Percentiles rank a stretch among this genome's conserved stretches.
These are phyloP conservation scores for Oreortyx pictus DNA, from an alignment of 2,797 vertebrate genomes.

Conservation along the genomic window DNA sequence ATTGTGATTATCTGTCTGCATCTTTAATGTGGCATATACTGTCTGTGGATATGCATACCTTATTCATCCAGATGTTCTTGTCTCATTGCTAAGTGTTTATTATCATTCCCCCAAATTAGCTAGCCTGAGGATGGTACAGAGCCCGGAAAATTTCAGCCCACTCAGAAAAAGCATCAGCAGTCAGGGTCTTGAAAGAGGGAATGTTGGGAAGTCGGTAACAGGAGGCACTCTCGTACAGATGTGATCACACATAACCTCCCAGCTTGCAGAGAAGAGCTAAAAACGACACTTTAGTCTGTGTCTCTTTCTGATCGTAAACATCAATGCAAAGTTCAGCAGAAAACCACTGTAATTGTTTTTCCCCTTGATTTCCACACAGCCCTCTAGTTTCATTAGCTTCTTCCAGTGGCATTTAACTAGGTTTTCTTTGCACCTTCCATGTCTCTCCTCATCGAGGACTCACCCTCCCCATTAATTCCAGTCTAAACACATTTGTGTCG, in stretches of 20 bases:
- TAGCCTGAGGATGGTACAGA: neutral
- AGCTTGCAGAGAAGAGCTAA: neutral
- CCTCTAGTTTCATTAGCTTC: neutral
- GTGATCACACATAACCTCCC: neutral
- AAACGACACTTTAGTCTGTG: neutral
- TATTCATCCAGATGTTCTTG: neutral
- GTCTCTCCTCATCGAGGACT: neutral
- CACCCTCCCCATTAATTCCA: neutral
- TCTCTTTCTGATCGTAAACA: neutral
- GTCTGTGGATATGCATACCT: neutral
- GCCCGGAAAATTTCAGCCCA: neutral
- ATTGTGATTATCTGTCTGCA: neutral
- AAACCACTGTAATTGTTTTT: neutral
- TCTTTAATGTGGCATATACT: neutral
- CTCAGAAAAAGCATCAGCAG: neutral
- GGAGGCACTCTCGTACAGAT: neutral
- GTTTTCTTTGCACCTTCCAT: neutral
- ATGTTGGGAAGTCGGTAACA: accelerated
- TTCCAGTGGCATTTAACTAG: neutral
- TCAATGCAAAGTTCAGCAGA: neutral
- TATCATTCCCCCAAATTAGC: neutral
- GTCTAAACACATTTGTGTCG: constrained; percentile 6
- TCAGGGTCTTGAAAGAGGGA: neutral
- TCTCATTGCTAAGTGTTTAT: neutral
- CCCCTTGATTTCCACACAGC: neutral